Percentiles rank a stretch among this genome's conserved stretches.
Conservation (phyloP, 2,113 vertebrate genomes). For the Carassius auratus region DNA sequence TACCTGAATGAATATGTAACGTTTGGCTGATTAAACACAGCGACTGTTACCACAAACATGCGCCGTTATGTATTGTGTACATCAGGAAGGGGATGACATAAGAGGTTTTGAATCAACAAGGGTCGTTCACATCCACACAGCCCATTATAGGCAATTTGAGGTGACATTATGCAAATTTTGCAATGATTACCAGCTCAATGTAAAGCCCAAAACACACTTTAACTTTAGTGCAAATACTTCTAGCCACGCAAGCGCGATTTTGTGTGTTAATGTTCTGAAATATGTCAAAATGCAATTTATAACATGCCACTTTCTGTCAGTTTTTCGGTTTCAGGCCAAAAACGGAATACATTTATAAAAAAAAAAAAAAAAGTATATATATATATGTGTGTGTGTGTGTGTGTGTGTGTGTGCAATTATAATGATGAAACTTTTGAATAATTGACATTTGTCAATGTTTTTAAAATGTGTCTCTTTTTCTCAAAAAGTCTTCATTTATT, state of each 20-base stretch:
- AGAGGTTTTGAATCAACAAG: no score
- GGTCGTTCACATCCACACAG: neutral
- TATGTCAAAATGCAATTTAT: neutral
- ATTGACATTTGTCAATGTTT: no score
- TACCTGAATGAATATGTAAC: neutral
- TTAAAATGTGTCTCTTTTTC: no score
- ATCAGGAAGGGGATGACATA: neutral
- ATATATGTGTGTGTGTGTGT: no score
- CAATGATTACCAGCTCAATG: neutral
- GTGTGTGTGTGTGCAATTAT: no score
- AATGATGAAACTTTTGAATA: no score
- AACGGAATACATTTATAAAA: neutral
- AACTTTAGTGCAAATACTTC: neutral
- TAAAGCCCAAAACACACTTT: neutral
- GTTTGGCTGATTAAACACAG: neutral
- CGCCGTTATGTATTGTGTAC: conserved; percentile 2
- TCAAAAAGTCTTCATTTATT: no score
- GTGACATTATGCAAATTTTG: neutral
- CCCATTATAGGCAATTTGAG: neutral
- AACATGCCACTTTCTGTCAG: neutral
- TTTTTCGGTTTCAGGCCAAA: neutral
- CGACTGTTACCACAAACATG: conserved; percentile 34
- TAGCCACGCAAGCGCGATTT: neutral
- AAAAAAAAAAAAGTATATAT: no score
- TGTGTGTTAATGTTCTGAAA: neutral